These are phyloP conservation scores for Nephrotoma flavescens DNA, from an alignment of 2,888 invertebrate species.

Conservation along the genomic window DNA sequence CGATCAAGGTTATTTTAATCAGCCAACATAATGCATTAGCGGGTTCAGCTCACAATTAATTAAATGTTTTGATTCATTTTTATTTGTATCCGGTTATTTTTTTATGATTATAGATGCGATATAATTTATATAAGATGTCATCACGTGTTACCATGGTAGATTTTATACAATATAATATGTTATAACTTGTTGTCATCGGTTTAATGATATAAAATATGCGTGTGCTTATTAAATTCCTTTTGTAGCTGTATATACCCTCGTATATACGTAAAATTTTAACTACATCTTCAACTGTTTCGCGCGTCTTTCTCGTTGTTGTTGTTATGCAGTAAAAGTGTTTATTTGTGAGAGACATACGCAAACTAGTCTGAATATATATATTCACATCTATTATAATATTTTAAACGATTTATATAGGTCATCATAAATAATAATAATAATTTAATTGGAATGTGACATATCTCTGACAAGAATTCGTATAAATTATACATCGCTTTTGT, in stretches of 20 bases:
- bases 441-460: neutral
- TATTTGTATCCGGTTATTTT: neutral
- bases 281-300: neutral
- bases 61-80: neutral
- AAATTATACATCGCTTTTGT: neutral
- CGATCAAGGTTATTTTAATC: neutral
- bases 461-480: neutral
- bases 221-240: neutral
- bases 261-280: neutral
- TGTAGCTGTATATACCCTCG: neutral
- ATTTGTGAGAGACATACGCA: neutral
- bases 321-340: neutral
- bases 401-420: neutral
- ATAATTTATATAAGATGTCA: neutral
- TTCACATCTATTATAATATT: neutral
- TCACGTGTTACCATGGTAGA: neutral
- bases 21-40: neutral
- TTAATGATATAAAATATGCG: neutral
- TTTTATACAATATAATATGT: neutral
- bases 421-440: neutral
- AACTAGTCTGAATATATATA: neutral
- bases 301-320: neutral
- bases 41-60: neutral
- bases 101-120: no score
- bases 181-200: neutral